Evolutionary conservation across 2,888 invertebrate genomes (phyloP).

Genomic region (Papilio protenor): DNA sequence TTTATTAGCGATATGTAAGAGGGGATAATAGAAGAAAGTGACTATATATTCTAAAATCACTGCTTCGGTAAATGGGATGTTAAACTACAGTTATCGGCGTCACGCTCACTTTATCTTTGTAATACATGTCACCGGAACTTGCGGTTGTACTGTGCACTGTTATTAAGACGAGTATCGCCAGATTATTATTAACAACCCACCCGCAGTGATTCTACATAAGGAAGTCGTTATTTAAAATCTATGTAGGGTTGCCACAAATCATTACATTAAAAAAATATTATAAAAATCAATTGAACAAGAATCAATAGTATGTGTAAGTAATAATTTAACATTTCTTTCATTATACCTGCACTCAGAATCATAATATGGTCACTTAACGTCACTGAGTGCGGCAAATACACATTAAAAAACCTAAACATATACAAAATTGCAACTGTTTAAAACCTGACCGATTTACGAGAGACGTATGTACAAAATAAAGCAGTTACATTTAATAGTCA

Average conservation of each 20-base stretch:
- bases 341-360: too few relatives aligned
- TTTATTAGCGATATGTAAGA: too few relatives aligned
- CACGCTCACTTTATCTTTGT: background rate
- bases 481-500: slow-evolving; percentile 14
- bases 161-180: slow-evolving; percentile 2
- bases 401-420: background rate
- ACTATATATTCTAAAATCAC: background rate
- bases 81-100: background rate
- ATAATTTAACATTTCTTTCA: too few relatives aligned
- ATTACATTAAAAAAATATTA: background rate
- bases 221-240: background rate
- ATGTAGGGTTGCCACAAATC: background rate
- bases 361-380: too few relatives aligned
- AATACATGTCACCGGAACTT: background rate
- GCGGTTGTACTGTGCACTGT: background rate
- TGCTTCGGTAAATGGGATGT: background rate
- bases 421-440: background rate
- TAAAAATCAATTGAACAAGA: background rate
- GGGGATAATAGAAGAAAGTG: too few relatives aligned
- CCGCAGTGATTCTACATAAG: slow-evolving; percentile 1
- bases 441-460: background rate
- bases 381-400: background rate
- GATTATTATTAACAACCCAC: slow-evolving; percentile 9
- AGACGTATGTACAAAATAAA: background rate
- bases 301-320: background rate